Base-by-base conservation (phyloP, 1,140 invertebrate species). In the Acyrthosiphon pisum region DNA sequence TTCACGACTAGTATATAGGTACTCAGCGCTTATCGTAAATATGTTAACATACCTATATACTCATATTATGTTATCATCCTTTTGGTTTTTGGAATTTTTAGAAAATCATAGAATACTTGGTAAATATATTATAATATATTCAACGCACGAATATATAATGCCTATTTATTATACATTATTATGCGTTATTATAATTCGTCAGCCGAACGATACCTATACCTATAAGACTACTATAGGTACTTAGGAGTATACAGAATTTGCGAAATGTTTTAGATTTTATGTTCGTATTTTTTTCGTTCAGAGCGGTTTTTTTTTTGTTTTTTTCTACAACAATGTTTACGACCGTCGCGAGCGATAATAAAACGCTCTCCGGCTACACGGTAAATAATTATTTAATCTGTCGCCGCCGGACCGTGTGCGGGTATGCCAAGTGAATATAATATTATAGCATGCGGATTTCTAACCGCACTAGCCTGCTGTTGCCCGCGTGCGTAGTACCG, bases 381-480 rank as follows among this genome's bases (percentile, higher is more conserved):
- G 50, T 89, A 89, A 89, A 89, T 26, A 89, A 56, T 89, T 56
- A n/a, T 89, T 89, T 89, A 89, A 56, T 50, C 48, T 56, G 48
- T 89, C 87, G 48, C 50, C 87, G 35, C 87, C 26, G 44, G 23
- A 23, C 8, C 50, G 35, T 23, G 48, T 56, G n/a, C 41, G 35
- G 35, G 50, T 89, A 89, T 56, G 87, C 50, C 46, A 89, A 89
- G 48, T 89, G 48, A 56, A 53, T 50, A 50, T 44, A 18, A 86
- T 86, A 86, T 46, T 86, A 46, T 86, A 86, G 20, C 26, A 20
- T 53, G 87, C 87, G 35, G 18, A 56, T 35, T 44, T 53, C 26
- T 2, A 35, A 86, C 84, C 26, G 26, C 41, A 86, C 44, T 0
- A 6, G 35, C 35, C 35, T 18, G 76, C 76, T 37, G 76, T 35